Conservation (phyloP, 2,113 vertebrate species). For the Thomomys bottae region DNA sequence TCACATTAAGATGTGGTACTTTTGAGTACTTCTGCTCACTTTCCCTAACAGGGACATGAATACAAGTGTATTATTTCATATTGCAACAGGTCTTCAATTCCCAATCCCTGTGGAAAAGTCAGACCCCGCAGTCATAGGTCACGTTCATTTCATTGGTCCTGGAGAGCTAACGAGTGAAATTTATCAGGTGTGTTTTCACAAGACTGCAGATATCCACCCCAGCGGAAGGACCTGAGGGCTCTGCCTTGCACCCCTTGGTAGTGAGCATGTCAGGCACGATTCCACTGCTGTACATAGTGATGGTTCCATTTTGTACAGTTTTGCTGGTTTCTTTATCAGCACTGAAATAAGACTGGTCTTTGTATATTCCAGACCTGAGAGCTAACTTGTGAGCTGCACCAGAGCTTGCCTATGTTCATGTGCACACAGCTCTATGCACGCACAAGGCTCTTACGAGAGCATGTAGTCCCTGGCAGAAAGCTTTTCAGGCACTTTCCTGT, state of each 20-base stretch:
- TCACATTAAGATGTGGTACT: accelerated
- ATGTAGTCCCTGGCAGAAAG: accelerated
- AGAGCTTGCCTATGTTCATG: accelerated
- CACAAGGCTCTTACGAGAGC: accelerated
- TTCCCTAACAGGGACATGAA: neutral
- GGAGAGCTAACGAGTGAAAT: neutral
- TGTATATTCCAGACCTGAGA: neutral
- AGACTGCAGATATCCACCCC: accelerated
- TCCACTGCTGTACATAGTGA: neutral
- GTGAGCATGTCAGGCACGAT: accelerated
- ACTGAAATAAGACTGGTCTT: neutral
- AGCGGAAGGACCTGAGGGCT: neutral
- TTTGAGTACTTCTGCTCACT: neutral
- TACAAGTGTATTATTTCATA: neutral
- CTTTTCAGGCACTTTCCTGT: neutral
- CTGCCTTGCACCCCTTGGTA: neutral
- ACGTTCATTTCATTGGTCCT: neutral
- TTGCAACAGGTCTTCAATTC: neutral
- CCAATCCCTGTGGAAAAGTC: neutral
- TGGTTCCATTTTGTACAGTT: neutral
- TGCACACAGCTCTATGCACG: too few species aligned
- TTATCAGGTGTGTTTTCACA: neutral
- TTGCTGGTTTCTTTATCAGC: neutral
- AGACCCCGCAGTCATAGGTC: neutral
- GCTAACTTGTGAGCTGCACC: neutral